phyloP scores from a whole-genome alignment of 2,888 invertebrate species.

The Yponomeuta evonymella region DNA sequence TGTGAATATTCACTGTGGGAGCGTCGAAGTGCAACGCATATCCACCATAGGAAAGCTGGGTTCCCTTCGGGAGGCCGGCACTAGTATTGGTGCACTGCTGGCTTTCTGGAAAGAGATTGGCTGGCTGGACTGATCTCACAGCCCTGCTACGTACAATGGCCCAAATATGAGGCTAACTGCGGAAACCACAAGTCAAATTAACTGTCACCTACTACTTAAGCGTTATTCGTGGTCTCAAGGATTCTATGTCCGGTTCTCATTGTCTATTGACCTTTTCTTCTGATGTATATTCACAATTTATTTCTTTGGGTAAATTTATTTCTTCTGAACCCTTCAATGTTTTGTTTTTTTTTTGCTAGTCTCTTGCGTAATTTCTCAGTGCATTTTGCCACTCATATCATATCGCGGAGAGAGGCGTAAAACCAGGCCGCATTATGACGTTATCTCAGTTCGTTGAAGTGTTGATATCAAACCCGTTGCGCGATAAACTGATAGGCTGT shows the following conservation, averaged over 20 bases:
- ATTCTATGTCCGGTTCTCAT: background rate
- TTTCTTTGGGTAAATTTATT: too few relatives aligned
- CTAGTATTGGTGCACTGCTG: too few relatives aligned
- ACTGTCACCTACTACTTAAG: background rate
- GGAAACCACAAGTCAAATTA: background rate
- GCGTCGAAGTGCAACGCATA: too few relatives aligned
- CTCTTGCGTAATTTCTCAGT: background rate
- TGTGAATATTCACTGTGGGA: too few relatives aligned
- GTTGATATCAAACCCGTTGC: conserved; percentile 12
- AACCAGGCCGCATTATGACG: background rate
- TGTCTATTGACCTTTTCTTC: background rate
- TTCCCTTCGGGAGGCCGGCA: too few relatives aligned
- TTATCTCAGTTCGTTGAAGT: conserved; percentile 11
- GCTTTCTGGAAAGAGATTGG: too few relatives aligned
- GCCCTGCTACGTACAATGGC: too few relatives aligned
- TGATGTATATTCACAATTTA: too few relatives aligned
- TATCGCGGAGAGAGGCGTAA: conserved; percentile 4
- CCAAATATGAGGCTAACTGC: too few relatives aligned
- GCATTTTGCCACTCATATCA: background rate
- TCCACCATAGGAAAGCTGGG: too few relatives aligned
- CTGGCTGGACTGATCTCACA: too few relatives aligned
- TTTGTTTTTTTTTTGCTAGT: background rate
- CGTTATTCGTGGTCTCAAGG: background rate
- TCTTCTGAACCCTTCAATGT: too few relatives aligned
- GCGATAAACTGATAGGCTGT: conserved; percentile 8